A percentile compares a stretch with the other conserved stretches of the same genome.
Conservation (phyloP, 2,888 invertebrate genomes). For the Pteria penguin region DNA sequence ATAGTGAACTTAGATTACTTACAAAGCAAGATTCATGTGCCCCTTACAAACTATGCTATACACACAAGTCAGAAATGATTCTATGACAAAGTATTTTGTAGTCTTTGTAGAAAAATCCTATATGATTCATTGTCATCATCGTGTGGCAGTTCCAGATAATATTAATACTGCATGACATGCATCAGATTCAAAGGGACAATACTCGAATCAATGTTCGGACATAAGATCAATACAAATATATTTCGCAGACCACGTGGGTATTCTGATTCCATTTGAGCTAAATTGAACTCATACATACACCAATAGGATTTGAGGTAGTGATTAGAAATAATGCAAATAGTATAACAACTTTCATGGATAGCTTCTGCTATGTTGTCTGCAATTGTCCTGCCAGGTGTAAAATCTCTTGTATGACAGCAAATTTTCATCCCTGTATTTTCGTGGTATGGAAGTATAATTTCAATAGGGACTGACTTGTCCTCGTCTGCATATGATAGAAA, state of each 20-base stretch:
- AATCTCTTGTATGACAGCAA: neutral
- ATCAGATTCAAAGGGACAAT: neutral
- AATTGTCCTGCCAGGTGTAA: neutral
- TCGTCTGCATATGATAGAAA: too few species aligned
- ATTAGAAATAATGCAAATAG: neutral
- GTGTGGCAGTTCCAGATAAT: neutral
- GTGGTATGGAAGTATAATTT: too few species aligned
- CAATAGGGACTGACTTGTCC: too few species aligned
- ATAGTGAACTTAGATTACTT: too few species aligned
- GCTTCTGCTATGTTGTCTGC: neutral
- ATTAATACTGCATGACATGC: neutral
- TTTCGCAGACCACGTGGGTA: neutral
- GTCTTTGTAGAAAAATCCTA: too few species aligned
- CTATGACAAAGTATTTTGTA: too few species aligned
- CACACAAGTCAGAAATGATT: too few species aligned
- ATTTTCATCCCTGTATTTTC: too few species aligned
- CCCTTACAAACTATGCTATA: too few species aligned
- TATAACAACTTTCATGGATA: neutral
- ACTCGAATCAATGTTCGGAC: neutral
- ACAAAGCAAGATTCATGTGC: too few species aligned
- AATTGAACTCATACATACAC: conserved; percentile 4
- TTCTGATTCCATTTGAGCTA: neutral
- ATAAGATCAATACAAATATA: neutral
- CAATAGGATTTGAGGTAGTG: neutral
- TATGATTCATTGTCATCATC: neutral